phyloP scores from a whole-genome alignment of 2,797 vertebrate genomes.

The Buceros bicornis region DNA sequence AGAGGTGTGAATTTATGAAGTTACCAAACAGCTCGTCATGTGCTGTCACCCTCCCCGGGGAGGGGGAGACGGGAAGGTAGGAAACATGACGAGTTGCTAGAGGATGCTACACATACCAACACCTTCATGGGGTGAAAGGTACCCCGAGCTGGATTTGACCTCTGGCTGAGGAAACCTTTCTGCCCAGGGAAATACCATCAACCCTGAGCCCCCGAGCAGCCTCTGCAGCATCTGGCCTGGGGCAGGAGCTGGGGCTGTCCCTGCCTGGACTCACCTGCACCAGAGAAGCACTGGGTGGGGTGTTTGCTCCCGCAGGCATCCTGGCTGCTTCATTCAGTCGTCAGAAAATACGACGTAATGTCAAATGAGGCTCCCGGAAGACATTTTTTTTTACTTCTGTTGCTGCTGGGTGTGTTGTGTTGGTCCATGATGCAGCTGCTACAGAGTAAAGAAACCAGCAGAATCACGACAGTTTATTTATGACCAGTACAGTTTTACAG shows the following conservation, averaged over 20 bases:
- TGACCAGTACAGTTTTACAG: slow-evolving; percentile 16
- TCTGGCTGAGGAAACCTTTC: not conserved
- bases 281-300: not conserved
- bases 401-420: slow-evolving; percentile 53
- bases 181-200: not conserved
- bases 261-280: not conserved
- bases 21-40: not conserved
- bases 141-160: not conserved
- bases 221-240: not conserved
- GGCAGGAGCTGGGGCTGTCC: not conserved
- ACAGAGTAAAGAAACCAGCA: slow-evolving; percentile 58
- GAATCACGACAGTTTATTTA: slow-evolving; percentile 23
- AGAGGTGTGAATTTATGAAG: not conserved
- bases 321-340: not conserved
- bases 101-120: not conserved
- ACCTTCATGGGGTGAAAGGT: not conserved
- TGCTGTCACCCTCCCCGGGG: not conserved
- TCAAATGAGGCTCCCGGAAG: not conserved
- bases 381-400: not conserved
- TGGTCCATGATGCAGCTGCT: slow-evolving; percentile 24
- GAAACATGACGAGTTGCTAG: not conserved
- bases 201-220: not conserved
- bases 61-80: not conserved
- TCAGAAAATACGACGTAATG: not conserved
- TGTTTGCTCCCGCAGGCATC: not conserved